Evolutionary conservation across 2,113 vertebrate genomes (phyloP), one percentile per base, ranked within the genome.

Genomic region (Micromys minutus): DNA sequence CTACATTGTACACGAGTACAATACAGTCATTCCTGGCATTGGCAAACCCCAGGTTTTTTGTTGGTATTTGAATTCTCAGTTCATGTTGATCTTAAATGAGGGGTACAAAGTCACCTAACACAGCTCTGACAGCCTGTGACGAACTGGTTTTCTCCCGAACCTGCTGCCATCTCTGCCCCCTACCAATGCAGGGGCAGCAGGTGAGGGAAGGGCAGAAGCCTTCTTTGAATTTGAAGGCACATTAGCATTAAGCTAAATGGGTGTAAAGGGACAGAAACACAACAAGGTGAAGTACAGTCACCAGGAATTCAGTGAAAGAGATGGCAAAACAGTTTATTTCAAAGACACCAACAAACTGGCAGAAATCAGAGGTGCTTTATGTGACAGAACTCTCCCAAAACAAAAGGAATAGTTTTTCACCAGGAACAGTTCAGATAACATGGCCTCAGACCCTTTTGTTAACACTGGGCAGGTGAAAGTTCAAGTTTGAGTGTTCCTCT

Each of bases 41-140:
- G 93, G 95, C 86, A 96, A 94, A 96, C 97, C 45, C 57, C 89
- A 86, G 95, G 59, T 55, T 86, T 88, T 93, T 98, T 96, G 87
- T 74, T 96, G 94, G 86, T 95, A 83, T 94, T 90, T 95, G 94
- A 96, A 97, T 97, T 96, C 93, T 65, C 92, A 97, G 95, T 96
- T 98, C 81, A 94, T 42, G 63, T 0, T 21, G 91, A 96, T 95
- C 95, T 97, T 94, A 97, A 98, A 89, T 42, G 74, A 80, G 95
- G 97, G 97, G 57, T 90, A 94, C 22, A 97, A 94, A 94, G 92
- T 97, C 96, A 96, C 88, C 74, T 94, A 92, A 21, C 72, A 93
- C 92, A 97, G 65, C 45, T 94, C 57, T 96, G 90, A 96, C 83
- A 97, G 76, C 67, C 92, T 76, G 79, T 61, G 91, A 97, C 94